These are phyloP conservation scores for Patiria miniata DNA, from an alignment of 35 echinoderm and acorn worm genomes.

Conservation along the genomic window DNA sequence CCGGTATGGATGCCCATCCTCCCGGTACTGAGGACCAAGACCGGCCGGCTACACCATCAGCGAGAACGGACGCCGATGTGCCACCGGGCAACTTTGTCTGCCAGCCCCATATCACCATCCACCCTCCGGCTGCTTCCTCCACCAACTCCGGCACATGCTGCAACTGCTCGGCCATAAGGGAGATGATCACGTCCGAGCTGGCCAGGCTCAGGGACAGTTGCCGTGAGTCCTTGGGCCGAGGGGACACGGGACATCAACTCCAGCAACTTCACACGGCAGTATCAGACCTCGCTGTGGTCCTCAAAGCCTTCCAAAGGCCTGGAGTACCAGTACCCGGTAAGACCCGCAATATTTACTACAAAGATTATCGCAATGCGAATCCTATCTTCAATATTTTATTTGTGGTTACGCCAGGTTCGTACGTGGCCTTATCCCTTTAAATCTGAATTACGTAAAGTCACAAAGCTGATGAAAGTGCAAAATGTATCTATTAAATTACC, in stretches of 20 bases:
- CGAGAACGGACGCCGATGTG: not conserved
- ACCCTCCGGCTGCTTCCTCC: slow-evolving; percentile 16
- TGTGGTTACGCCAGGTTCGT: too few relatives aligned
- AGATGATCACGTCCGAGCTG: slow-evolving; percentile 15
- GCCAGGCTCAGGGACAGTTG: not conserved
- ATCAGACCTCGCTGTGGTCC: slow-evolving; percentile 41
- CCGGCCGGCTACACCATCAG: not conserved
- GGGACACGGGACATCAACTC: not conserved
- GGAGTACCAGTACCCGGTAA: slow-evolving; percentile 47
- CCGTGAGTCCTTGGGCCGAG: not conserved
- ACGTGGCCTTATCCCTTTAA: too few relatives aligned
- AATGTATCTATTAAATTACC: too few relatives aligned
- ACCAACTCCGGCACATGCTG: slow-evolving; percentile 8
- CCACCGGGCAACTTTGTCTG: slow-evolving; percentile 18
- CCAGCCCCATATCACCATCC: slow-evolving; percentile 48
- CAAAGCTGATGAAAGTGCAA: too few relatives aligned
- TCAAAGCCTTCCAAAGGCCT: slow-evolving; percentile 55
- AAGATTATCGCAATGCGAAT: too few relatives aligned
- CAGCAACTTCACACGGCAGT: slow-evolving; percentile 38
- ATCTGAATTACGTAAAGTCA: too few relatives aligned
- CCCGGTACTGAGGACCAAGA: not conserved
- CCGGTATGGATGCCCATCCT: not conserved
- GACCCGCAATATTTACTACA: not conserved
- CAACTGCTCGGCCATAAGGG: slow-evolving; percentile 17
- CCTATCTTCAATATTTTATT: too few relatives aligned